Conservation (phyloP, 1,140 invertebrate genomes). For the Neoseiulus cucumeris region DNA sequence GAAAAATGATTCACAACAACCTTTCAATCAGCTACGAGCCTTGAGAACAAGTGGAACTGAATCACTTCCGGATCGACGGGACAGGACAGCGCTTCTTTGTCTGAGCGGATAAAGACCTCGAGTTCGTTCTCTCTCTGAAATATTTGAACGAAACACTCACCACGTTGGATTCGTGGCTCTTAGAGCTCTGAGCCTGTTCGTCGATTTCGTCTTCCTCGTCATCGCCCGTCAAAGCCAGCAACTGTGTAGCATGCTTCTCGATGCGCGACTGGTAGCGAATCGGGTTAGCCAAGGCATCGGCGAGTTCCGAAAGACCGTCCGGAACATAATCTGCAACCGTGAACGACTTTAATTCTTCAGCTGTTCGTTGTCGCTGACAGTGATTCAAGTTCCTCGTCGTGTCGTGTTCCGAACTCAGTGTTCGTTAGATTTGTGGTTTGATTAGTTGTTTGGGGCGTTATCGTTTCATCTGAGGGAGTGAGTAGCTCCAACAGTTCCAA, state of each 20-base stretch:
- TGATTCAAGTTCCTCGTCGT: constrained; percentile 10
- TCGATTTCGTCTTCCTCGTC: constrained; percentile 29
- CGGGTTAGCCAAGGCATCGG: constrained; percentile 88
- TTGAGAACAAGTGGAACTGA: no score
- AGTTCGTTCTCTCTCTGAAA: constrained; percentile 3
- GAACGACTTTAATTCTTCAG: background rate
- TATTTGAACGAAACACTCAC: background rate
- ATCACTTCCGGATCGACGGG: no score
- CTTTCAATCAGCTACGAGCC: no score
- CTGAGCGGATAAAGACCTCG: no score
- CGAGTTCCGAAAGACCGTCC: constrained; percentile 74
- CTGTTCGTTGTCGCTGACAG: background rate
- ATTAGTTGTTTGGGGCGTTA: no score
- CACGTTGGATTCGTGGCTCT: background rate
- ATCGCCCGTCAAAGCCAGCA: constrained; percentile 61
- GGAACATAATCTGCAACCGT: constrained; percentile 64
- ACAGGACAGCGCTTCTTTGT: no score
- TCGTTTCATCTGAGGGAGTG: no score
- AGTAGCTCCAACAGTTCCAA: no score
- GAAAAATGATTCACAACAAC: no score
- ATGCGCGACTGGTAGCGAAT: constrained; percentile 86
- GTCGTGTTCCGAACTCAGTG: no score
- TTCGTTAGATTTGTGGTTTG: no score
- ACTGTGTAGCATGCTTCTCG: constrained; percentile 72
- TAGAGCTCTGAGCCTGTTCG: constrained; percentile 12